These are phyloP conservation scores for Taurulus bubalis DNA, from an alignment of 2,113 vertebrate genomes.

Conservation along the genomic window DNA sequence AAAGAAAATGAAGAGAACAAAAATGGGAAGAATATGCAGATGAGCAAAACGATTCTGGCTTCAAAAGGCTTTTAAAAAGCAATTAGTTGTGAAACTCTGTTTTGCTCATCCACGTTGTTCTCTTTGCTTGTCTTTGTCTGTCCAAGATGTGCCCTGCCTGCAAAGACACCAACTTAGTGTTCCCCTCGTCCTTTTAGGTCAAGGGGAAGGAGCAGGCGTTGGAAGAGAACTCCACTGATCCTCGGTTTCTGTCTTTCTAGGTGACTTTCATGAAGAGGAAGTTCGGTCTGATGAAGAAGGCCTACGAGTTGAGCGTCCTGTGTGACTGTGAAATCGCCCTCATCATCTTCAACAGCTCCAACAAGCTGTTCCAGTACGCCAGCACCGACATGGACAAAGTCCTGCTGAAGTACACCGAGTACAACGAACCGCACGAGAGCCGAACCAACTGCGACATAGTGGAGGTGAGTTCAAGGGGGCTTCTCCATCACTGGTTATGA, in stretches of 20 bases:
- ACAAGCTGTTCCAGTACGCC: slow-evolving; percentile 98
- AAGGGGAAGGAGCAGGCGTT: background rate
- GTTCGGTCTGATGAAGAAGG: slow-evolving; percentile 99
- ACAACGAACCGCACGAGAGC: slow-evolving; percentile 97
- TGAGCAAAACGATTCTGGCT: background rate
- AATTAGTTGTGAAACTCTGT: background rate
- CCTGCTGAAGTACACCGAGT: slow-evolving; percentile 97
- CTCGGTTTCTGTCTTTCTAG: slow-evolving; percentile 74
- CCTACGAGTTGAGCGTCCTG: slow-evolving; percentile 96
- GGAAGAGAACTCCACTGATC: background rate
- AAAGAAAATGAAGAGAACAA: no score
- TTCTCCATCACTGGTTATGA: background rate
- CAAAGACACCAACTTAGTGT: background rate
- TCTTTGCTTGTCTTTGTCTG: background rate
- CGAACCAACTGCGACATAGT: slow-evolving; percentile 98
- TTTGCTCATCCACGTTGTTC: background rate
- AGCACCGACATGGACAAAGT: slow-evolving; percentile 99
- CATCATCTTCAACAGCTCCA: slow-evolving; percentile 99
- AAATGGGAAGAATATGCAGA: background rate
- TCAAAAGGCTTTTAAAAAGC: background rate
- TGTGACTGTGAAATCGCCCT: slow-evolving; percentile 99
- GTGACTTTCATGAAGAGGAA: slow-evolving; percentile 98
- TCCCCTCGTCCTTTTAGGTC: background rate
- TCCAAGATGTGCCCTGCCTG: background rate
- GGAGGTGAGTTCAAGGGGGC: slow-evolving; percentile 86